A percentile compares a stretch with the other conserved stretches of the same genome.
Evolutionary conservation across 2,888 invertebrate genomes (phyloP).

Genomic region (Metallyticus violacea): DNA sequence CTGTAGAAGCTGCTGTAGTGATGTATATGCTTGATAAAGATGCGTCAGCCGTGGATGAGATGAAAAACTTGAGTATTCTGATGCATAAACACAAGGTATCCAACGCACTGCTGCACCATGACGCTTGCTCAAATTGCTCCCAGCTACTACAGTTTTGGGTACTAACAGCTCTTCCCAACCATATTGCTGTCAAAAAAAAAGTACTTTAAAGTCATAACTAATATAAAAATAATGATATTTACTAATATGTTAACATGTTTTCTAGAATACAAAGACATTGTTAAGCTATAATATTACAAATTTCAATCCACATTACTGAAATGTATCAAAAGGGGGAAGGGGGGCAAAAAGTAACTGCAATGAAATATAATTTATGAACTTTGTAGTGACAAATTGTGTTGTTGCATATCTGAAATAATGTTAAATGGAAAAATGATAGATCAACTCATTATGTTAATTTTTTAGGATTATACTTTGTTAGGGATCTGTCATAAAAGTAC

Average conservation of each 20-base stretch:
- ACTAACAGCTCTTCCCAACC: conserved; percentile 56
- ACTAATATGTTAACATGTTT: not conserved
- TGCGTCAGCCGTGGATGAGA: conserved; percentile 56
- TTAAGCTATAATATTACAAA: not conserved
- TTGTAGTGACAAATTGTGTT: too few species aligned
- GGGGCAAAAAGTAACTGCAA: too few species aligned
- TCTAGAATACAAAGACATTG: not conserved
- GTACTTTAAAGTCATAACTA: too few species aligned
- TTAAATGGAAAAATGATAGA: too few species aligned
- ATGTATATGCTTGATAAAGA: conserved; percentile 48
- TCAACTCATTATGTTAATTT: too few species aligned
- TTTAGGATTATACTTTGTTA: too few species aligned
- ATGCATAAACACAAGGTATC: conserved; percentile 59
- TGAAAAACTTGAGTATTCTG: conserved; percentile 61
- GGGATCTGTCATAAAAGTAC: too few species aligned
- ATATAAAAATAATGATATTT: too few species aligned
- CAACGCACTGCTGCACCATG: conserved; percentile 49
- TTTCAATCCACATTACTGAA: too few species aligned
- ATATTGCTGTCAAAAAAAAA: conserved; percentile 36
- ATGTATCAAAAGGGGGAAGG: too few species aligned
- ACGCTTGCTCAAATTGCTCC: conserved; percentile 63
- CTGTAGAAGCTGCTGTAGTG: not conserved
- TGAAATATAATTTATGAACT: too few species aligned
- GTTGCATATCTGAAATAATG: too few species aligned
- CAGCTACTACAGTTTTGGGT: conserved; percentile 56